Conservation (phyloP, 2,888 invertebrate genomes). For the Anoplius nigerrimus region DNA sequence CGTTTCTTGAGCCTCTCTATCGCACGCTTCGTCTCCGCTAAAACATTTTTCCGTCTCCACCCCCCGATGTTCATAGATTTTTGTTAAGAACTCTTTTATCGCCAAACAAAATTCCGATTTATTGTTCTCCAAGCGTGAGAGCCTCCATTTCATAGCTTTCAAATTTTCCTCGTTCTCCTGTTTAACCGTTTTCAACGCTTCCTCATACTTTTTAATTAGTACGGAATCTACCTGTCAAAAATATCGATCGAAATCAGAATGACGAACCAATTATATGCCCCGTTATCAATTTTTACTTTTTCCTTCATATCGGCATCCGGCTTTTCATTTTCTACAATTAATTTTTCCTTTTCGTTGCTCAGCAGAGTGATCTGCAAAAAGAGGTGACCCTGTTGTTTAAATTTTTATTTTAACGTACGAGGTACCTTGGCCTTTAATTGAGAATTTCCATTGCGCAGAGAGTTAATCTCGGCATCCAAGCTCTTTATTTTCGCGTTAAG, state of each 20-base stretch:
- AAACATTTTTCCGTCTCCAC: not conserved
- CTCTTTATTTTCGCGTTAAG: conserved; percentile 37
- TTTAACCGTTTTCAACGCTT: conserved; percentile 14
- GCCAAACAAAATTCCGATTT: conserved; percentile 32
- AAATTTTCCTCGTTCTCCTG: conserved; percentile 22
- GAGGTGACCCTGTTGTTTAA: not conserved
- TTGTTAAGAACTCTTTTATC: conserved; percentile 25
- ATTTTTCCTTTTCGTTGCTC: conserved; percentile 46
- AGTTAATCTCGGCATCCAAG: conserved; percentile 47
- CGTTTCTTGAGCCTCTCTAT: conserved; percentile 56
- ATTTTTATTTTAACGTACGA: no score
- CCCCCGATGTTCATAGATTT: conserved; percentile 11
- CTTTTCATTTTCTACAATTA: conserved; percentile 23
- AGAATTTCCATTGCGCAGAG: conserved; percentile 44
- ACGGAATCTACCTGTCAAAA: conserved; percentile 18
- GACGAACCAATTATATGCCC: no score
- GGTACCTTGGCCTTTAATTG: conserved; percentile 54
- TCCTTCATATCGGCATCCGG: conserved; percentile 13
- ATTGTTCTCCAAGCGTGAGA: conserved; percentile 6
- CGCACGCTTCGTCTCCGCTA: conserved; percentile 47
- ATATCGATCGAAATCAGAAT: not conserved
- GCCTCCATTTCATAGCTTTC: conserved; percentile 19
- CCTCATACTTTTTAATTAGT: conserved; percentile 18
- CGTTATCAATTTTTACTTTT: conserved; percentile 21
- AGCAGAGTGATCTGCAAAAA: conserved; percentile 41